Evolutionary conservation across 2,888 invertebrate genomes (phyloP).

Genomic region (Microctonus hyperodae): DNA sequence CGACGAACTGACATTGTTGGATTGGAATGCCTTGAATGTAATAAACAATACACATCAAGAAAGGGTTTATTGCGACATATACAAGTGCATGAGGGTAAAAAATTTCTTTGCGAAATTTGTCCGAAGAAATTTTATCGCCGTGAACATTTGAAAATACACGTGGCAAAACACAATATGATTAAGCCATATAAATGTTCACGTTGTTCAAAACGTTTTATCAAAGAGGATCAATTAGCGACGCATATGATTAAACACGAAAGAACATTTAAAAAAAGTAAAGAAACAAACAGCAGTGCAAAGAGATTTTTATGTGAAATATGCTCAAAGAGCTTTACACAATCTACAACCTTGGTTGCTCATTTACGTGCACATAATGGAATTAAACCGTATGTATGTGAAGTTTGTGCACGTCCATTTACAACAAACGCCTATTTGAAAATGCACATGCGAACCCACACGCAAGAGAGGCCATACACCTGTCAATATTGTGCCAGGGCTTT

Average conservation of each 20-base stretch:
- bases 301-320: constrained; percentile 61
- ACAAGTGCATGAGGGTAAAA: constrained; percentile 60
- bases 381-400: constrained; percentile 60
- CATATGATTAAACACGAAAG: constrained; percentile 59
- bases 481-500: constrained; percentile 60
- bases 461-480: constrained; percentile 60
- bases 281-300: constrained; percentile 55
- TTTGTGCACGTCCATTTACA: constrained; percentile 60
- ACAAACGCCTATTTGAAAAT: constrained; percentile 61
- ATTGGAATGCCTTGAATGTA: constrained; percentile 60
- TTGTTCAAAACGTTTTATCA: constrained; percentile 60
- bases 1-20: constrained; percentile 60
- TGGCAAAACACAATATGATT: constrained; percentile 61
- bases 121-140: constrained; percentile 61
- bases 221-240: constrained; percentile 58
- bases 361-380: constrained; percentile 60
- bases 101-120: constrained; percentile 60
- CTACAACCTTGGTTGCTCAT: constrained; percentile 60
- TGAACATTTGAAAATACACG: constrained; percentile 60
- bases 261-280: constrained; percentile 57
- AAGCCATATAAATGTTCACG: constrained; percentile 60
- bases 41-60: constrained; percentile 59
- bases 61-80: constrained; percentile 59
- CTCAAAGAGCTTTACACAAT: constrained; percentile 61
- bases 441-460: constrained; percentile 62